phyloP scores from a whole-genome alignment of 2,888 invertebrate genomes.

The Magallana nippona region DNA sequence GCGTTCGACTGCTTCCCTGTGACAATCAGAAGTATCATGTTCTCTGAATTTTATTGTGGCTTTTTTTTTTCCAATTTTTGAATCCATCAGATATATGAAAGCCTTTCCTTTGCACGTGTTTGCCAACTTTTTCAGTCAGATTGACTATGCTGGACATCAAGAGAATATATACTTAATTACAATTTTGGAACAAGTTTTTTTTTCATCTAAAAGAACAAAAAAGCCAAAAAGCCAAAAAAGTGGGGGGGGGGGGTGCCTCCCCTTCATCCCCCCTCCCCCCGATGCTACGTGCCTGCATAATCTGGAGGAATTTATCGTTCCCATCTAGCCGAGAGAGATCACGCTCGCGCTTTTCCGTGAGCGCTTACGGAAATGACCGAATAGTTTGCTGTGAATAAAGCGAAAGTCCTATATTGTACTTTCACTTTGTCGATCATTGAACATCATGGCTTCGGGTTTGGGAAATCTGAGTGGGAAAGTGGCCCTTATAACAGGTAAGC shows the following conservation, averaged over 20 bases:
- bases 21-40: not conserved
- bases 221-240: no score
- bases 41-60: not conserved
- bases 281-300: no score
- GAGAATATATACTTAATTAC: no score
- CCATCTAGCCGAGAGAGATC: no score
- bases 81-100: conserved; percentile 12
- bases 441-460: conserved; percentile 59
- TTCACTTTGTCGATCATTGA: not conserved
- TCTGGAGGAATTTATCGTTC: no score
- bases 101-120: conserved; percentile 1
- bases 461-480: conserved; percentile 69
- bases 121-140: conserved; percentile 20
- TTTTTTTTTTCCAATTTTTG: conserved; percentile 30
- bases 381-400: not conserved
- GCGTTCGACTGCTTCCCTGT: not conserved
- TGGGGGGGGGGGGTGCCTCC: no score
- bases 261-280: no score
- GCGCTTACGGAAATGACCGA: no score
- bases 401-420: not conserved
- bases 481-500: conserved; percentile 73
- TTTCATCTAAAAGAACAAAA: no score
- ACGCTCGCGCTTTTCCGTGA: no score
- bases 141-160: no score
- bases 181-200: no score